These are phyloP conservation scores for Drosophila seguyi DNA, from an alignment of 1,140 invertebrate genomes.

Conservation along the genomic window DNA sequence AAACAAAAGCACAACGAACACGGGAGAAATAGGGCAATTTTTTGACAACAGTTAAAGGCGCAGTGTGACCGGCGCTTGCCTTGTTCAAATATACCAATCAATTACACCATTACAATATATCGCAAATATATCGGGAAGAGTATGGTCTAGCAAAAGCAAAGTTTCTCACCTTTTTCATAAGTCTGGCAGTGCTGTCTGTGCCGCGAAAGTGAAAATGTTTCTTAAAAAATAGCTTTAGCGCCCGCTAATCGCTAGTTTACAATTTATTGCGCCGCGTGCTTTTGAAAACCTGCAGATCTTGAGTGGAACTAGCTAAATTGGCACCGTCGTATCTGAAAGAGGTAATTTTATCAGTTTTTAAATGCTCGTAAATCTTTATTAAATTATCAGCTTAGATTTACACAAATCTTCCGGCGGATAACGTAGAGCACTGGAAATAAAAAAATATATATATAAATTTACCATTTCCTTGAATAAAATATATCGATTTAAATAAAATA, in stretches of 20 bases:
- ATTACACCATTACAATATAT: neutral
- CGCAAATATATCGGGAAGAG: neutral
- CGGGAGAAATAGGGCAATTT: conserved; percentile 14
- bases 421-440: neutral
- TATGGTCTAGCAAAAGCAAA: neutral
- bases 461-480: neutral
- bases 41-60: conserved; percentile 13
- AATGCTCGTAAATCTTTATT: conserved; percentile 12
- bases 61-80: neutral
- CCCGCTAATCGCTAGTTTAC: too few species aligned
- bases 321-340: too few species aligned
- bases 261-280: too few species aligned
- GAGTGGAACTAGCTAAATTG: too few species aligned
- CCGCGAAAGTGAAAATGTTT: too few species aligned
- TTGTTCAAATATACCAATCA: neutral
- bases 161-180: too few species aligned
- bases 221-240: too few species aligned
- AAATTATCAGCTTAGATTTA: conserved; percentile 17
- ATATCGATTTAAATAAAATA: neutral
- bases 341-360: neutral
- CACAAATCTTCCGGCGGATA: conserved; percentile 2
- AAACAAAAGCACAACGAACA: conserved; percentile 30
- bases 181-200: neutral
- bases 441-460: neutral
- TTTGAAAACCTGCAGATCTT: too few species aligned